These are phyloP conservation scores for Ia io DNA, from an alignment of 2,113 vertebrate species.

Conservation along the genomic window DNA sequence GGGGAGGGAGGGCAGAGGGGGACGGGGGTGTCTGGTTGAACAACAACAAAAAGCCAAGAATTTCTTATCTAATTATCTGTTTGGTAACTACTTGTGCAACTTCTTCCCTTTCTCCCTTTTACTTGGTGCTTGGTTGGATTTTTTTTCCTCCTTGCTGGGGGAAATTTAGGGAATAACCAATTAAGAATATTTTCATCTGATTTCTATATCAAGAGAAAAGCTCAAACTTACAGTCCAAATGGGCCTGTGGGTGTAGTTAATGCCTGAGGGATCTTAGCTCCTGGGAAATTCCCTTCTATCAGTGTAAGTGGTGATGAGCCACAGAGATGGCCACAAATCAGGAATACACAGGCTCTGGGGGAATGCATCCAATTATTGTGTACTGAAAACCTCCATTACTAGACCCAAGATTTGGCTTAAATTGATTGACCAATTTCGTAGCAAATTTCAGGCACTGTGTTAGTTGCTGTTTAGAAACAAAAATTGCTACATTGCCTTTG, in stretches of 20 bases:
- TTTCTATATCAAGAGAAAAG: slow-evolving; percentile 17
- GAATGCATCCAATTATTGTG: background rate
- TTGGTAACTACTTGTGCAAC: background rate
- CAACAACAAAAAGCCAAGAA: background rate
- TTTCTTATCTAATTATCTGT: background rate
- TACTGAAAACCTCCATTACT: background rate
- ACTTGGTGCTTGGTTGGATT: background rate
- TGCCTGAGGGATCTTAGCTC: background rate
- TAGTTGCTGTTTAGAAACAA: background rate
- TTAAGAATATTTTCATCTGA: background rate
- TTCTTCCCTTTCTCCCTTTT: background rate
- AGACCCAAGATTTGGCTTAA: background rate
- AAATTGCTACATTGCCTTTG: background rate
- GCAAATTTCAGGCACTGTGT: background rate
- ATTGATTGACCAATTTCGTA: background rate
- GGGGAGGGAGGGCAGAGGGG: background rate
- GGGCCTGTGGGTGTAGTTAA: background rate
- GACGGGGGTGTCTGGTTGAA: background rate
- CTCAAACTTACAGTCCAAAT: background rate
- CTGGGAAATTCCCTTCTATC: background rate
- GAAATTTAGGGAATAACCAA: background rate
- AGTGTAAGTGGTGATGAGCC: background rate
- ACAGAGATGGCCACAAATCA: background rate
- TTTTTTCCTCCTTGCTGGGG: background rate
- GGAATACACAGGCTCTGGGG: background rate